Evolutionary conservation across 1,140 invertebrate genomes (phyloP), one percentile per base, ranked within the genome.

Genomic region (Hyphantria cunea): DNA sequence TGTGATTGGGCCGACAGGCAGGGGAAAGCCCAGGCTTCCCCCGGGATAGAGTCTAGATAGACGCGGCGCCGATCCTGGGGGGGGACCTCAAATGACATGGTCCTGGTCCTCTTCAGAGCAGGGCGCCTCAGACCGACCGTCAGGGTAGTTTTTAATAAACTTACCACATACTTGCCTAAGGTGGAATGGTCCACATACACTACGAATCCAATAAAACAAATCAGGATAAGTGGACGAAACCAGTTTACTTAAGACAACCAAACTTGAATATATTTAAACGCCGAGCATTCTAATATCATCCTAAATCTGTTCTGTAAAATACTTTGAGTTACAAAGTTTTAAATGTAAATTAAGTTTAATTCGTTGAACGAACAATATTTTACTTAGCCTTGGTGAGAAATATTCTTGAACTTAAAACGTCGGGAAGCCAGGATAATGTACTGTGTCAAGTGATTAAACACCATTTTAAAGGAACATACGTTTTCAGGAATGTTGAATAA

Each of bases 361-460:
- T 58, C 44, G 48, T 13, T 48, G 14, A 58, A 25, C 44, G 32
- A 58, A 58, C 8, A 37, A 2, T 2, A 8, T 37, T 44, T 44
- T 3, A 44, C n/a, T 44, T n/a, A 44, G n/a, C 9, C 39, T n/a
- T 55, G n/a, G 7, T 7, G 0, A 13, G 3, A 25, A 44, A 5
- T 34, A 31, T 12, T 13, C 3, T 10, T 8, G 12, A 11, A 14
- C 0, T 13, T 58, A 48, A 58, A 33, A 34, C 32, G 44, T 34
- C 4, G 17, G 25, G n/a, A 56, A 17, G 33, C 33, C 25, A 13
- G 44, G 55, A 58, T 58, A 58, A 58, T 58, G 33, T 45, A 44
- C 34, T n/a, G 13, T 12, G 7, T 1, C 54, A 33, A 11, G 39
- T 58, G 55, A 49, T 58, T 58, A 58, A 58, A 58, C 32, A 58